A percentile compares a stretch with the other conserved stretches of the same genome.
Evolutionary conservation across 1,140 invertebrate genomes (phyloP).

Genomic region (Latrodectus geometricus): DNA sequence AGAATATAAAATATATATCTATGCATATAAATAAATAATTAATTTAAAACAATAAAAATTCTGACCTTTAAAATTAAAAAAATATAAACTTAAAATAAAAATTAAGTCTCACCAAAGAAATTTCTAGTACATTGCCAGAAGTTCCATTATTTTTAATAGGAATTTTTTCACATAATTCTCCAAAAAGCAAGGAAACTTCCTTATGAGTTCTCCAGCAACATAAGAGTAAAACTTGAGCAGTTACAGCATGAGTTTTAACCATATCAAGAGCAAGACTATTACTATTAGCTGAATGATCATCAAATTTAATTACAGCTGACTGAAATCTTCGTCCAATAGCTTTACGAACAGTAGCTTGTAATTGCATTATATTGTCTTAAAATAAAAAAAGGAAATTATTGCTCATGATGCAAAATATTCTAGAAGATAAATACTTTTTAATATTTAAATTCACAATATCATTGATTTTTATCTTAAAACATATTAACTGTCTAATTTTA

Average conservation of each 20-base stretch:
- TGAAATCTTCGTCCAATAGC: slow-evolving; percentile 38
- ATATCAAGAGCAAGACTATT: slow-evolving; percentile 55
- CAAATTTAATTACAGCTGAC: neutral
- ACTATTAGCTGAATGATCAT: slow-evolving; percentile 44
- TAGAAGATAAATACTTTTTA: too few species aligned
- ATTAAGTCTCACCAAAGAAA: too few species aligned
- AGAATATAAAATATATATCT: too few species aligned
- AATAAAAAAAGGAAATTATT: slow-evolving; percentile 21
- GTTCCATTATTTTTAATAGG: slow-evolving; percentile 61
- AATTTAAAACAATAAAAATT: too few species aligned
- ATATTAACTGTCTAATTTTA: too few species aligned
- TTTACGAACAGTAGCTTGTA: slow-evolving; percentile 38
- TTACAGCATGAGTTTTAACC: slow-evolving; percentile 70
- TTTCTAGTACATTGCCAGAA: too few species aligned
- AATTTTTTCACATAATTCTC: slow-evolving; percentile 68
- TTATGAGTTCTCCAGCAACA: slow-evolving; percentile 90
- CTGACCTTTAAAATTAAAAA: too few species aligned
- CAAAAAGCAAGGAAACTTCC: slow-evolving; percentile 77
- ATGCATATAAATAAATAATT: too few species aligned
- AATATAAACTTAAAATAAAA: too few species aligned
- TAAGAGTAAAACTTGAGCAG: slow-evolving; percentile 86
- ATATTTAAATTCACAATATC: neutral
- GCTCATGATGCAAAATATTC: neutral
- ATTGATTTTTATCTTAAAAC: too few species aligned
- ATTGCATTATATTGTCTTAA: slow-evolving; percentile 62